Conservation (phyloP, 1,140 invertebrate genomes). For the Caerostris extrusa region DNA sequence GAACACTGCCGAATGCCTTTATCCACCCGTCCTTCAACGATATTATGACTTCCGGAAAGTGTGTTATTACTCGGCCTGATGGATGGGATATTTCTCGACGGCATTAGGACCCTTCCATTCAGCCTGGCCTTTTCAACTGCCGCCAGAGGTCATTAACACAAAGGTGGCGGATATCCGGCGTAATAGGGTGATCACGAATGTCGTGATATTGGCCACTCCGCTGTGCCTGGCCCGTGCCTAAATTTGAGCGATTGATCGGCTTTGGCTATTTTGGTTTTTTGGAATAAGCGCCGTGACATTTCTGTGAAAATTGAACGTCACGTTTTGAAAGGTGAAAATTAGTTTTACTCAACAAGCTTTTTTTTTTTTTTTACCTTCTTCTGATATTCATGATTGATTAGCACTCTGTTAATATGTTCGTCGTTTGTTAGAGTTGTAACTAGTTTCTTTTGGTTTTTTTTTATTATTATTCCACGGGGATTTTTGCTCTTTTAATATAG, state of each 20-base stretch:
- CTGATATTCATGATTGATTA: too few relatives aligned
- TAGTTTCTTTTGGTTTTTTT: too few relatives aligned
- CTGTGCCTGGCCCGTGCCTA: neutral
- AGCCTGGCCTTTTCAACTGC: neutral
- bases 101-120: conserved; percentile 9
- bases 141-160: conserved; percentile 41
- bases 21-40: conserved; percentile 32
- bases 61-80: conserved; percentile 46
- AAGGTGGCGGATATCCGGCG: conserved; percentile 27
- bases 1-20: neutral
- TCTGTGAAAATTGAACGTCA: neutral
- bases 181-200: conserved; percentile 26
- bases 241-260: conserved; percentile 25
- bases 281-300: neutral
- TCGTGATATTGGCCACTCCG: conserved; percentile 9
- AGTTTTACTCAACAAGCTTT: neutral
- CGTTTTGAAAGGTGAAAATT: neutral
- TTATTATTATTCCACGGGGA: too few relatives aligned
- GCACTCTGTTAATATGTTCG: too few relatives aligned
- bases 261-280: conserved; percentile 11
- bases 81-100: conserved; percentile 30
- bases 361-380: neutral
- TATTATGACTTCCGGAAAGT: conserved; percentile 46
- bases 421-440: too few relatives aligned
- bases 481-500: too few relatives aligned